Evolutionary conservation across 1,140 invertebrate genomes (phyloP).

Genomic region (Drosophila pachea): DNA sequence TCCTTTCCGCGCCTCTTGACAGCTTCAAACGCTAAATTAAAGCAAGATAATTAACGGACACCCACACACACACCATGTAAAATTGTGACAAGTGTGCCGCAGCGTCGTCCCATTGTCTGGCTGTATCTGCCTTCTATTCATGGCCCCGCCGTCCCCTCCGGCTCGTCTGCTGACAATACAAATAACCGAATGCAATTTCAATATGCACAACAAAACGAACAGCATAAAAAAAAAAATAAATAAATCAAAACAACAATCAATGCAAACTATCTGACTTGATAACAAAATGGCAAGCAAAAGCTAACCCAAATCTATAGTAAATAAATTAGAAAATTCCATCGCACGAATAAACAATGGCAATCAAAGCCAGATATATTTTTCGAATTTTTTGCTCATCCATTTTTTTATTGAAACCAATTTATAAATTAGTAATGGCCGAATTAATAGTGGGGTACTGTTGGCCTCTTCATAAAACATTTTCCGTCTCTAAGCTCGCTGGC

Average conservation of each 20-base stretch:
- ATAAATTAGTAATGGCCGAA: too few relatives aligned
- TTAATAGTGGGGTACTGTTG: too few relatives aligned
- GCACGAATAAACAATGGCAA: conserved; percentile 16
- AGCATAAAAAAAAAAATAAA: neutral
- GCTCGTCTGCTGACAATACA: conserved; percentile 44
- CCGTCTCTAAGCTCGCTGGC: neutral
- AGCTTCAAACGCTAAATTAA: conserved; percentile 66
- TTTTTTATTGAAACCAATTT: neutral
- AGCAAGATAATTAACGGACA: conserved; percentile 64
- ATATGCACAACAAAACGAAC: conserved; percentile 28
- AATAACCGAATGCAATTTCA: conserved; percentile 60
- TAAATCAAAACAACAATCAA: conserved; percentile 14
- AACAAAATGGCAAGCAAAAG: conserved; percentile 54
- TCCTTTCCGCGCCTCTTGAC: conserved; percentile 47
- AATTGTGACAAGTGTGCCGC: conserved; percentile 29
- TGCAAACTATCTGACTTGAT: conserved; percentile 59
- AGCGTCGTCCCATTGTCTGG: conserved; percentile 65
- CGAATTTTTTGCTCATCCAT: neutral
- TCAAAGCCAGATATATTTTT: neutral
- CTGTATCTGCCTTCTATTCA: conserved; percentile 20
- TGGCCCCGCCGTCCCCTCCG: conserved; percentile 1
- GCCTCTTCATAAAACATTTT: too few relatives aligned
- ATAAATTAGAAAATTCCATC: conserved; percentile 54
- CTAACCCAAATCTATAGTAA: conserved; percentile 35
- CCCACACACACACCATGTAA: conserved; percentile 11